Evolutionary conservation across 2,888 invertebrate species (phyloP).

Genomic region (Heliothis peltigera): DNA sequence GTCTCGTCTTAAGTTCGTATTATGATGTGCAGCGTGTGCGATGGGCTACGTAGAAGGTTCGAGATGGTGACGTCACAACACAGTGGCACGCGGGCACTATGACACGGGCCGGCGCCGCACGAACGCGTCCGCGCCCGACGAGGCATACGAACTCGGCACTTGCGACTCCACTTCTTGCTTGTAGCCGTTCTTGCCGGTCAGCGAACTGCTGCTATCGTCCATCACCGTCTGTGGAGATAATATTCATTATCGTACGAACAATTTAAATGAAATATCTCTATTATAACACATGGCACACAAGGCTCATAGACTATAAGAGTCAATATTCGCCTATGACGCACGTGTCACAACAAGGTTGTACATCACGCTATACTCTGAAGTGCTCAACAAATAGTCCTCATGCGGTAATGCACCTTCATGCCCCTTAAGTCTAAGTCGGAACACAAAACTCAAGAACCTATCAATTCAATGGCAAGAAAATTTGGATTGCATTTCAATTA

Average conservation of each 20-base stretch:
- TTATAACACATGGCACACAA: too few species aligned
- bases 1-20: too few species aligned
- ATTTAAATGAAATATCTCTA: background rate
- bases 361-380: constrained; percentile 39
- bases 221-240: constrained; percentile 91
- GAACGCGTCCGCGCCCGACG: constrained; percentile 85
- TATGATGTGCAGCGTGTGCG: too few species aligned
- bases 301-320: constrained; percentile 18
- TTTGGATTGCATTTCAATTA: too few species aligned
- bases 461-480: too few species aligned
- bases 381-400: constrained; percentile 49
- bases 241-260: constrained; percentile 17
- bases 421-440: background rate
- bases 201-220: constrained; percentile 79
- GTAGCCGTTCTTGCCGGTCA: constrained; percentile 83
- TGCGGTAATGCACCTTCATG: constrained; percentile 42
- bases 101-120: constrained; percentile 80
- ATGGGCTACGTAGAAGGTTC: constrained; percentile 50
- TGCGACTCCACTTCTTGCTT: constrained; percentile 83
- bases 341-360: constrained; percentile 24
- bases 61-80: constrained; percentile 55
- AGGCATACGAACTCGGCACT: constrained; percentile 84
- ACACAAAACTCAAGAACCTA: background rate
- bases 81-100: constrained; percentile 64
- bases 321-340: constrained; percentile 39